These are phyloP conservation scores for Eupithecia centaureata DNA, from an alignment of 2,888 invertebrate genomes.

Conservation along the genomic window DNA sequence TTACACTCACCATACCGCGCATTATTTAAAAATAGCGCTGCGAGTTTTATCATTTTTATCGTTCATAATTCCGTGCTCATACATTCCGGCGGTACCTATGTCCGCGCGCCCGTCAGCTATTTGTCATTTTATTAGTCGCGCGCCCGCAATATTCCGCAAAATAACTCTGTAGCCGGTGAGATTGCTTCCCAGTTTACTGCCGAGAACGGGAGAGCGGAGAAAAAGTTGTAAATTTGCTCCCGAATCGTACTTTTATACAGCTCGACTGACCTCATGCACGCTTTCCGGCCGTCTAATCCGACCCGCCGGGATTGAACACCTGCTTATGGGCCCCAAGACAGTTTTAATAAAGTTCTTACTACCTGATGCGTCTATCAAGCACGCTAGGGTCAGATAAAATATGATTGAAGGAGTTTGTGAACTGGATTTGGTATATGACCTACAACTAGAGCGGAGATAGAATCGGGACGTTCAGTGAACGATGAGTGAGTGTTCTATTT, in stretches of 20 bases:
- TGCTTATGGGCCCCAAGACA: constrained; percentile 53
- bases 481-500: background rate
- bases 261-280: constrained; percentile 72
- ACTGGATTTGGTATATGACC: constrained; percentile 3
- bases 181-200: constrained; percentile 80
- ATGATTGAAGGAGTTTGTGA: constrained; percentile 17
- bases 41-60: constrained; percentile 41
- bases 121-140: constrained; percentile 81
- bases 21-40: constrained; percentile 26
- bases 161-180: constrained; percentile 74
- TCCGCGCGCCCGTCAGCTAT: constrained; percentile 67
- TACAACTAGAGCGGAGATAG: background rate
- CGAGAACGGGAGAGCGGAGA: constrained; percentile 66
- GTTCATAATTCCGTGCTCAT: constrained; percentile 44
- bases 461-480: background rate
- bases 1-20: constrained; percentile 21
- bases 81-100: constrained; percentile 52
- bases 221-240: constrained; percentile 81
- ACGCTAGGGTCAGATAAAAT: constrained; percentile 37
- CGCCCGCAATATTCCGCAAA: constrained; percentile 76
- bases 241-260: constrained; percentile 79
- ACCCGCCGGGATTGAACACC: constrained; percentile 65
- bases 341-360: constrained; percentile 56
- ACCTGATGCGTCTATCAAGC: constrained; percentile 39
- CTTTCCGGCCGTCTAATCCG: constrained; percentile 64